These are phyloP conservation scores for Habrosyne pyritoides DNA, from an alignment of 2,888 invertebrate genomes.

Conservation along the genomic window DNA sequence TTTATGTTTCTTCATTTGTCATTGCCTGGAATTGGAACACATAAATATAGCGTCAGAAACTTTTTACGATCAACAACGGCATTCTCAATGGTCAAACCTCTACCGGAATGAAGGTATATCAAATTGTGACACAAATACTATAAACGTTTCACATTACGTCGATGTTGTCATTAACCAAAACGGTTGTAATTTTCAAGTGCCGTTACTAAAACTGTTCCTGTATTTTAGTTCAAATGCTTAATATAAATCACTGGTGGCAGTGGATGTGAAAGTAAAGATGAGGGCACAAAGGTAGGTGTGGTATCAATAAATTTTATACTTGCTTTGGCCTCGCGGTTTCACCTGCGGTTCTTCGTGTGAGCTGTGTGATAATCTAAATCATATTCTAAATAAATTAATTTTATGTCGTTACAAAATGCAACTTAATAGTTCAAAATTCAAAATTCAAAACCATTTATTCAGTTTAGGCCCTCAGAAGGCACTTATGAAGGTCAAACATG, in stretches of 20 bases:
- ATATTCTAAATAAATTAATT: too few relatives aligned
- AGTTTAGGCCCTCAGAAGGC: too few relatives aligned
- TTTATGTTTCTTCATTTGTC: background rate
- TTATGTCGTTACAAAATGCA: too few relatives aligned
- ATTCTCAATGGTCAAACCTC: background rate
- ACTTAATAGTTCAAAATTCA: too few relatives aligned
- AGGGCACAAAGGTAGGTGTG: conserved; percentile 13
- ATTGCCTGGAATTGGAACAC: background rate
- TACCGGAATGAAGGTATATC: conserved; percentile 7
- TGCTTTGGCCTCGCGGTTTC: too few relatives aligned
- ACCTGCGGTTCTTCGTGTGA: too few relatives aligned
- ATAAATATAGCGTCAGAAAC: background rate
- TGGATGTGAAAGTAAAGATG: conserved; percentile 31
- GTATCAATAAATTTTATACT: conserved; percentile 14
- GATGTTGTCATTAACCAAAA: conserved; percentile 42
- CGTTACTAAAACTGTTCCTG: conserved; percentile 47
- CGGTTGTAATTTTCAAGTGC: conserved; percentile 39
- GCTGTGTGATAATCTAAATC: too few relatives aligned
- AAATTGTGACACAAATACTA: conserved; percentile 10
- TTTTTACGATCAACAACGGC: background rate
- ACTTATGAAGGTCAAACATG: too few relatives aligned
- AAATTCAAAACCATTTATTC: too few relatives aligned
- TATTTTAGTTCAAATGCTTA: conserved; percentile 15
- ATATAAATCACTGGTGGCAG: conserved; percentile 20
- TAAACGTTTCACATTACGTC: conserved; percentile 12